Base-by-base conservation (phyloP, 2,888 invertebrate species). In the Epinotia nisella region DNA sequence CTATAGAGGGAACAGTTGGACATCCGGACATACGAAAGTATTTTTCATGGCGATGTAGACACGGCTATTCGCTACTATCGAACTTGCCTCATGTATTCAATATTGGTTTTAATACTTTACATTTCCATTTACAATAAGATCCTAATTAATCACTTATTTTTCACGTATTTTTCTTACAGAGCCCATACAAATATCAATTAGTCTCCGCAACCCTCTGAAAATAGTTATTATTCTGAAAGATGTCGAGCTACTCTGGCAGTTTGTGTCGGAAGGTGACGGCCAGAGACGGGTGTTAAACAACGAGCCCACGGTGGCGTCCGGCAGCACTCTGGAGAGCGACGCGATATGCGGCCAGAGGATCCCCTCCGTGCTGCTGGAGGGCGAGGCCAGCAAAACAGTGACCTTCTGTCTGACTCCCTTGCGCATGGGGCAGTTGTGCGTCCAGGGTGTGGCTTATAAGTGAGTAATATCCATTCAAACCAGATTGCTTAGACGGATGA, bases 161-260 rank as follows among this genome's bases (percentile, higher is more conserved):
- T 15, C 13, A n/a, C 41, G 13, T 67, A 29, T 67, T 9, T 24
- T 19, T 21, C 69, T 86, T 89, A 65, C 88, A 95, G 98, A 98
- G 87, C 96, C 97, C 0, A 96, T 98, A 69, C 96, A 96, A 87
- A 94, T 98, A 69, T 96, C 96, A 55, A 93, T 98, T 35, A 95
- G 95, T 68, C 92, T 98, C 76, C 94, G 94, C 77, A 98, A 98
- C 89, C 96, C 96, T 0, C 88, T 98, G 66, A 95, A 96, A 83
- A 95, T 98, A 76, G 91, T 95, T 1, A 86, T 98, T 76, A 93
- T 95, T 56, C 87, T 98, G 72, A 95, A 95, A 76, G 95, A 97
- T 79, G 91, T 97, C 11, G 95, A 95, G 81, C 89, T 98, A 59
- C 87, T 97, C 41, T 98, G 97, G 97, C 94, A 93, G 69, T 97